Evolutionary conservation across 1,140 invertebrate genomes (phyloP).

Genomic region (Drosophila lacteicornis): DNA sequence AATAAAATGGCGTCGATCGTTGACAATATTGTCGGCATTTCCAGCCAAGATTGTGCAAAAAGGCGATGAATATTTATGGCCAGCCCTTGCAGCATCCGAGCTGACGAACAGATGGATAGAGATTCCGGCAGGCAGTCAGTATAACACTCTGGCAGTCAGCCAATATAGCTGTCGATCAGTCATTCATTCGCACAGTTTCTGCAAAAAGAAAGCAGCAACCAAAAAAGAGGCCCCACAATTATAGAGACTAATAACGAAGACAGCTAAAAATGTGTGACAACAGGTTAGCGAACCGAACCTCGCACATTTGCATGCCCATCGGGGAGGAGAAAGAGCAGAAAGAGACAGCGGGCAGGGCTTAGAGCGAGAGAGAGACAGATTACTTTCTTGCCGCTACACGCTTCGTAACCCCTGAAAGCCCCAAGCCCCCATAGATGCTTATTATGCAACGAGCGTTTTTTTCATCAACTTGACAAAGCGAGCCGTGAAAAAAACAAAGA

Average conservation of each 20-base stretch:
- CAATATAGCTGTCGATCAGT: constrained; percentile 44
- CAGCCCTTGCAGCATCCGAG: constrained; percentile 52
- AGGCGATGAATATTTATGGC: constrained; percentile 69
- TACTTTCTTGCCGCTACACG: constrained; percentile 61
- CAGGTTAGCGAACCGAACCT: constrained; percentile 81
- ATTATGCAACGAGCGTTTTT: constrained; percentile 80
- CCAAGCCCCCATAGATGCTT: constrained; percentile 64
- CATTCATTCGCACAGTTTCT: constrained; percentile 40
- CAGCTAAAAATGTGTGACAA: constrained; percentile 74
- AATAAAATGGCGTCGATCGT: constrained; percentile 74
- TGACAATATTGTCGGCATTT: constrained; percentile 55
- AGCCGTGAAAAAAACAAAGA: constrained; percentile 70
- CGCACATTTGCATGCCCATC: constrained; percentile 65
- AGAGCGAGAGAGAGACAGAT: constrained; percentile 14
- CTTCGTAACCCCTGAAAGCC: constrained; percentile 17
- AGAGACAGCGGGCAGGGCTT: constrained; percentile 11
- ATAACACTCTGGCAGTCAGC: constrained; percentile 26
- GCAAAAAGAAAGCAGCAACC: constrained; percentile 69
- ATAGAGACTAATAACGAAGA: constrained; percentile 73
- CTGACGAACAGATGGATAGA: constrained; percentile 22
- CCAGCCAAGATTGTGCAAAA: constrained; percentile 65
- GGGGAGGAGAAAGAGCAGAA: constrained; percentile 9
- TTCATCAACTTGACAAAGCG: constrained; percentile 79
- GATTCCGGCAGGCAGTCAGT: constrained; percentile 52
- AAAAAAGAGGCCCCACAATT: constrained; percentile 54